Evolutionary conservation across 2,888 invertebrate genomes (phyloP), one percentile per base, ranked within the genome.

Genomic region (Quadroppia sp.): DNA sequence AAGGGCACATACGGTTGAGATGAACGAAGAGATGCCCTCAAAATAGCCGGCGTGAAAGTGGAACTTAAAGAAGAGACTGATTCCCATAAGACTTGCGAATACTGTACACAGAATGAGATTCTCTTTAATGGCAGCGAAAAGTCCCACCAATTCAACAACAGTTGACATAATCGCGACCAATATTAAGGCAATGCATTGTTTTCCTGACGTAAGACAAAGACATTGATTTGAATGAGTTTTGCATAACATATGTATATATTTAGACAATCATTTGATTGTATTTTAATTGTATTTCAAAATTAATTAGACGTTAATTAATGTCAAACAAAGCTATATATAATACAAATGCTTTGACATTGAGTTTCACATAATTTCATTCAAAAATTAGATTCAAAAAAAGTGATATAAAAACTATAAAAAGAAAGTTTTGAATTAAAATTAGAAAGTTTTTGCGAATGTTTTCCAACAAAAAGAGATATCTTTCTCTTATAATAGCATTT

Each of bases 121-220:
- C 11, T 64, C 64, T 64, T 64, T 64, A 36, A 64, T 6, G 32
- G 64, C 64, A n/a, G 64, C 64, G 36, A 64, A 64, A 32, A 64
- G 36, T 30, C 64, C 64, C 17, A 64, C 64, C 20, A 64, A 40
- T 64, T 64, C 64, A 9, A 64, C 36, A n/a, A 64, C 36, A 2
- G 36, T 36, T n/a, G 64, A 64, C 6, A 36, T 64, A 20, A 64
- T 64, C 11, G 64, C 3, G 32, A 64, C 36, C 36, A 64, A 4
- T 64, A 64, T 64, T 20, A 64, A 36, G 3, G 64, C 64, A n/a
- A 64, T 36, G 40, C 36, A 36, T 40, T 64, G 64, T 59, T 59
- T 59, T 11, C 59, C 59, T 59, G 30, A 28, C 15, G 30, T 1
- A 30, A 28, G 20, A 59, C 13, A 4, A 50, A 50, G 45, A 50